Evolutionary conservation across 2,888 invertebrate species (phyloP).

Genomic region (Lithophane semibrunnea): DNA sequence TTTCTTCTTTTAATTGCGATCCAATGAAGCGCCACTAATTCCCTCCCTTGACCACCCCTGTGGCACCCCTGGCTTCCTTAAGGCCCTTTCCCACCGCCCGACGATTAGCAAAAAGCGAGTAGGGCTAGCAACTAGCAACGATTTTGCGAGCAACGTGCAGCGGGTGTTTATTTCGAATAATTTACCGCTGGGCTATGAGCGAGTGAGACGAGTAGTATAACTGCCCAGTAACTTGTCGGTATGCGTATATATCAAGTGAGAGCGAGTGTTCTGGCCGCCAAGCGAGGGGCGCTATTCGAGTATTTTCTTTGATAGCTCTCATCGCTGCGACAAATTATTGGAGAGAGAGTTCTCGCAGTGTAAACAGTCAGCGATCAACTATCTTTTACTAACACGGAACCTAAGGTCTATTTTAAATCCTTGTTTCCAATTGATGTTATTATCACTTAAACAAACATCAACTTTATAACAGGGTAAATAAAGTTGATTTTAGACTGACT

Average conservation of each 20-base stretch:
- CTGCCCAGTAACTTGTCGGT: not conserved
- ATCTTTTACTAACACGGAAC: not conserved
- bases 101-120: not conserved
- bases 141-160: not conserved
- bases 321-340: not conserved
- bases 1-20: conserved; percentile 87
- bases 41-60: conserved; percentile 67
- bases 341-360: not conserved
- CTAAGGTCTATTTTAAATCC: too few species aligned
- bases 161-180: not conserved
- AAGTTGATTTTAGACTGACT: too few species aligned
- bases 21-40: conserved; percentile 88
- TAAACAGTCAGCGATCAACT: not conserved
- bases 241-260: too few species aligned
- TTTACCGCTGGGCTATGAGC: not conserved
- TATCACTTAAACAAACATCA: too few species aligned
- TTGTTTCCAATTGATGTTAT: too few species aligned
- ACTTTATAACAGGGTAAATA: too few species aligned
- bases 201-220: not conserved
- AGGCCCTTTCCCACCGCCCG: not conserved
- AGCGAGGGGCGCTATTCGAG: not conserved
- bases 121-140: not conserved
- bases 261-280: not conserved
- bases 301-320: not conserved
- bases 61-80: conserved; percentile 20